Conservation (phyloP, 2,797 vertebrate genomes). For the Myotis myotis region DNA sequence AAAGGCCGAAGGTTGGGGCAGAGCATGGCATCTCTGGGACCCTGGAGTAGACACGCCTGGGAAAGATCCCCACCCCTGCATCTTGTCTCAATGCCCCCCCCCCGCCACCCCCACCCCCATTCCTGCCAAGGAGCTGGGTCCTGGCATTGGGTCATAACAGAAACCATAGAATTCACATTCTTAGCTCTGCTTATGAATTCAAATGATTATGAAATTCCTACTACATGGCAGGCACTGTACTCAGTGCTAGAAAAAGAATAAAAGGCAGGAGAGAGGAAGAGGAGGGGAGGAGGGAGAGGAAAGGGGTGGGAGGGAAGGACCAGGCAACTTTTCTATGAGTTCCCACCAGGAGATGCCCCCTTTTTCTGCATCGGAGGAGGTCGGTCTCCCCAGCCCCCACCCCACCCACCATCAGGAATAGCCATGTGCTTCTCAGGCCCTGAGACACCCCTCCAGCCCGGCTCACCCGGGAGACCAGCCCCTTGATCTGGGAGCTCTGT, state of each 20-base stretch:
- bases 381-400: background rate
- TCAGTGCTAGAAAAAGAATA: background rate
- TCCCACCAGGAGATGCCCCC: background rate
- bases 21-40: background rate
- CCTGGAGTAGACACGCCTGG: background rate
- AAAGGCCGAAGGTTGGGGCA: background rate
- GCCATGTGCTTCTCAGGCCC: background rate
- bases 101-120: background rate
- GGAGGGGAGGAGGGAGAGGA: background rate
- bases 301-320: background rate
- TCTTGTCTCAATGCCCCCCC: background rate
- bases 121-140: background rate
- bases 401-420: background rate
- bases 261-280: background rate
- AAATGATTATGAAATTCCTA: background rate
- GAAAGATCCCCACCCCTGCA: background rate
- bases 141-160: background rate
- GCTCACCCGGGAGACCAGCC: background rate
- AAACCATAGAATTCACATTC: background rate
- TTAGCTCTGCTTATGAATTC: background rate
- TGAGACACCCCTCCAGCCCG: background rate
- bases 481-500: background rate
- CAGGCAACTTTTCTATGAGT: background rate
- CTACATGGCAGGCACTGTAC: background rate
- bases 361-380: background rate